Base-by-base conservation (phyloP, 2,113 vertebrate species). In the Cheirogaleus medius region DNA sequence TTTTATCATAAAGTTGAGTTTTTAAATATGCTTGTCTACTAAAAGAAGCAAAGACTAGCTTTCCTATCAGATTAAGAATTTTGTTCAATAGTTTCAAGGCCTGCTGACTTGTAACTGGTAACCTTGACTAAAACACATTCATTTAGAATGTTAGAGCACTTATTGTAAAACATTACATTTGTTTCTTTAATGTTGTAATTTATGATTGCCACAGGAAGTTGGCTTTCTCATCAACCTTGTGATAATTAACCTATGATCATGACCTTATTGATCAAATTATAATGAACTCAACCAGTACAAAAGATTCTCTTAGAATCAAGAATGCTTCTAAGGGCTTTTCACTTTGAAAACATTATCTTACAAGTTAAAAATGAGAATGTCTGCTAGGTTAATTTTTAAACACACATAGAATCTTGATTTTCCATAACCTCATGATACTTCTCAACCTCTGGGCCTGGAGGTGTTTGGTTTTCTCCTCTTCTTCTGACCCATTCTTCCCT, bases 251-350 rank as follows among this genome's bases (percentile, higher is more conserved):
- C 64, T 76, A 17, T 87, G 69, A 87, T 58, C 83, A 69, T 81
- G 83, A 91, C 64, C 69, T 91, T 97, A 97, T 96, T 95, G 91
- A 98, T 95, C 84, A 94, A 92, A 96, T 96, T 90, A 91, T 91
- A 95, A 97, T 94, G 82, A 97, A 95, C 89, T 94, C 87, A 73
- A 83, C 66, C 47, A 63, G n/a, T 69, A 56, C 81, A 88, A 96
- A 94, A 97, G 44, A n/a, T 63, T 94, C 66, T 90, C 82, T 97
- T 91, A 94, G 93, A 91, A 86, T 89, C 5, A 87, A 14, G 74
- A 84, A 93, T 86, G 49, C 1, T 80, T 64, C 73, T 94, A 52
- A n/a, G 56, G 89, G 80, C 25, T 95, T 98, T 95, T 87, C 32
- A 94, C 58, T 96, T 96, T 93, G 83, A 86, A 91, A 97, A 87